Conservation (phyloP, 2,888 invertebrate genomes). For the Diploptera punctata region DNA sequence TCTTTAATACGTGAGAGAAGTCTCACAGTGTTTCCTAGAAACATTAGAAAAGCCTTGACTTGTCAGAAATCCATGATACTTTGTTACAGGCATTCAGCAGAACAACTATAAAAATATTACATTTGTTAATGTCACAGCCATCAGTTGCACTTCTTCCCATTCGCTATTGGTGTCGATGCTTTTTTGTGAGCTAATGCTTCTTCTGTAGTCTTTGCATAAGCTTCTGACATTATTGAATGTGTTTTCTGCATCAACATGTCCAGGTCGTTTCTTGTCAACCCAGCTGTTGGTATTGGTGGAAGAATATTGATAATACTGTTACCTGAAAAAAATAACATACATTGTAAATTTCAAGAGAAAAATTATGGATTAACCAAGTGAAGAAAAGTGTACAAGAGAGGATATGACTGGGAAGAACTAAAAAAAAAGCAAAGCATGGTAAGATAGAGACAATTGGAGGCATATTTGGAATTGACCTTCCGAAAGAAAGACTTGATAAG, state of each 20-base stretch:
- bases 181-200: conserved; percentile 30
- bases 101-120: conserved; percentile 22
- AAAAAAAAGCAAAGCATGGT: too few relatives aligned
- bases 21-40: too few relatives aligned
- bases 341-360: too few relatives aligned
- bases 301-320: conserved; percentile 46
- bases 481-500: too few relatives aligned
- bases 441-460: too few relatives aligned
- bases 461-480: too few relatives aligned
- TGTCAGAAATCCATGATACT: too few relatives aligned
- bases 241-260: conserved; percentile 47
- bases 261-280: conserved; percentile 43
- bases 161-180: not conserved
- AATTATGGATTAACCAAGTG: too few relatives aligned
- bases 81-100: not conserved
- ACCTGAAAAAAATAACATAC: conserved; percentile 42
- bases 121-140: conserved; percentile 2
- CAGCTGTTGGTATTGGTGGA: conserved; percentile 46
- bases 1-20: too few relatives aligned
- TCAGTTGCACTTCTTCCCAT: conserved; percentile 27
- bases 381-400: too few relatives aligned
- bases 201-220: conserved; percentile 41
- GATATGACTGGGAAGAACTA: too few relatives aligned
- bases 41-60: too few relatives aligned
- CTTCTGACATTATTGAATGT: conserved; percentile 48